These are phyloP conservation scores for Steinernema scapterisci DNA, from an alignment of 2,888 invertebrate genomes.

Conservation along the genomic window DNA sequence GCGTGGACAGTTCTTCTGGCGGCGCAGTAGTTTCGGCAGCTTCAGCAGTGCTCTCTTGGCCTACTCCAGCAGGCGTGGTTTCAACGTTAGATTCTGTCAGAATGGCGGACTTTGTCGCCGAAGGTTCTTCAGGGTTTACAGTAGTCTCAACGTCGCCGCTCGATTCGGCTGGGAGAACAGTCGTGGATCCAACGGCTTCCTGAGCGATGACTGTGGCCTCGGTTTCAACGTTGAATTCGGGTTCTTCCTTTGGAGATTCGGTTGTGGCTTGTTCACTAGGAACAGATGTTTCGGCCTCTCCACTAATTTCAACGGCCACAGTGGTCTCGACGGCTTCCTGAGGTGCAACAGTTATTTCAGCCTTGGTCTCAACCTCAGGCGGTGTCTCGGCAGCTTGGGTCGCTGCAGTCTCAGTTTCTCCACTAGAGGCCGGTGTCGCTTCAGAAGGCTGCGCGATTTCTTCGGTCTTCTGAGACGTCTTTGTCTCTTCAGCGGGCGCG, in stretches of 20 bases:
- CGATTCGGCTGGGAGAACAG: background rate
- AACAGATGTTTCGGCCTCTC: background rate
- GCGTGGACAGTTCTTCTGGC: background rate
- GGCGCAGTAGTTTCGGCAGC: conserved; percentile 15
- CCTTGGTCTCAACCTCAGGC: background rate
- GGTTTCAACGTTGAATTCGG: background rate
- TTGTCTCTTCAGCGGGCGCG: conserved; percentile 5
- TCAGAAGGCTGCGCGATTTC: background rate
- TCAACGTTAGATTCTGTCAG: background rate
- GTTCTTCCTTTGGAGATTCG: background rate
- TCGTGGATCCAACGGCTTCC: conserved; percentile 19
- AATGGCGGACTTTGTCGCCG: background rate
- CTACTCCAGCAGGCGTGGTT: background rate
- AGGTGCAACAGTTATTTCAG: background rate
- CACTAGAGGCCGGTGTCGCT: background rate
- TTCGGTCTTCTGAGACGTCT: background rate
- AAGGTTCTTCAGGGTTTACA: background rate
- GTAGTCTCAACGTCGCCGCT: background rate
- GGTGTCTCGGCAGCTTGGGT: background rate
- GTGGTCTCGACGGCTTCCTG: background rate
- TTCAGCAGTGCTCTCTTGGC: background rate
- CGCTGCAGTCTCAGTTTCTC: background rate
- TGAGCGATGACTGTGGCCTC: conserved; percentile 4
- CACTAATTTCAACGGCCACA: background rate
- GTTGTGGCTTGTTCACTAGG: too few species aligned